Evolutionary conservation across 92 coral and sea anemone species (phyloP).

Genomic region (Palythoa caribaeorum): DNA sequence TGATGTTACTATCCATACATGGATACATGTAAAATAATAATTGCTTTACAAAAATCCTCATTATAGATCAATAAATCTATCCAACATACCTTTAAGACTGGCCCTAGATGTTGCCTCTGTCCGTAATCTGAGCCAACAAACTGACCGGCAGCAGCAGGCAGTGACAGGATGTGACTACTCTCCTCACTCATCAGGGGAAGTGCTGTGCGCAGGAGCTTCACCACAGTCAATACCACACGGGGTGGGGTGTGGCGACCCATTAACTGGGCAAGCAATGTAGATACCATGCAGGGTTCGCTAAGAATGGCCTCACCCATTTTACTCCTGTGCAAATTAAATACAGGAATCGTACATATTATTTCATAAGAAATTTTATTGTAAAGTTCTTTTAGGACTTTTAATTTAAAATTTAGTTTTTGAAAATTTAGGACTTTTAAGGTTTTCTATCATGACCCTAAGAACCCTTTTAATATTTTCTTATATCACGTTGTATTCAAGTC

Average conservation of each 20-base stretch:
- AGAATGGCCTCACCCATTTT: slow-evolving; percentile 92
- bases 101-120: slow-evolving; percentile 39
- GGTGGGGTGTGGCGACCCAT: slow-evolving; percentile 94
- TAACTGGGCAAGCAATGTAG: slow-evolving; percentile 89
- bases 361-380: no score
- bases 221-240: slow-evolving; percentile 83
- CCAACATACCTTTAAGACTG: slow-evolving; percentile 55
- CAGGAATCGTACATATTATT: no score
- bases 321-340: slow-evolving; percentile 66
- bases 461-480: no score
- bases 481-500: no score
- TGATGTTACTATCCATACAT: no score
- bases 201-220: slow-evolving; percentile 86
- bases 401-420: no score
- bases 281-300: slow-evolving; percentile 90
- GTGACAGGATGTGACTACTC: slow-evolving; percentile 73
- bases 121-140: slow-evolving; percentile 58
- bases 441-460: no score
- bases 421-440: no score
- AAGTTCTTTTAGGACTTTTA: no score
- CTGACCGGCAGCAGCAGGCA: slow-evolving; percentile 67
- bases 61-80: background rate
- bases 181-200: slow-evolving; percentile 88
- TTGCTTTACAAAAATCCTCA: background rate
- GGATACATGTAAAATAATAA: background rate